Evolutionary conservation across 2,797 vertebrate species (phyloP), one percentile per base, ranked within the genome.

Genomic region (Chaenodraco wilsoni): DNA sequence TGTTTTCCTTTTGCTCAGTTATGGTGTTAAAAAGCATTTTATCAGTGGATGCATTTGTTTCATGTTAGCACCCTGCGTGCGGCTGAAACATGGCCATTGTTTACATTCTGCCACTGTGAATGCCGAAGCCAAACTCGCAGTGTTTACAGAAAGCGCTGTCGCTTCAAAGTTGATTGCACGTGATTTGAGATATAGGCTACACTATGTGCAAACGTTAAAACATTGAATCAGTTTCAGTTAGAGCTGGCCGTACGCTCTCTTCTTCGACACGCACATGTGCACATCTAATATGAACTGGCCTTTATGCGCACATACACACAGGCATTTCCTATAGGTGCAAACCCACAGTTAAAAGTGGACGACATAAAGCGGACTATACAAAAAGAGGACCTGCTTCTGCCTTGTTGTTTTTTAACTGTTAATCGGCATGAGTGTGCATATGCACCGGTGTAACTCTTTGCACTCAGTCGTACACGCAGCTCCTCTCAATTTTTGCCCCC

Each of bases 1-100:
- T 51, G 37, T 78, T 85, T 37, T 81, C 61, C 55, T 50, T 81
- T 68, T 54, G 37, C 55, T 45, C 31, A 31, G 45, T 72, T 70
- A 52, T 44, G 13, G 41, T 54, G 64, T 68, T 70, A 43, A 78
- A 87, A 66, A 71, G 70, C 49, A 64, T 71, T 75, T 54, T 58
- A 59, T 76, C 70, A 57, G 51, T 60, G 50, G 63, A 78, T 77
- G 57, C 65, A 75, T 84, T 84, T 77, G 66, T 67, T 70, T 79
- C 65, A 68, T 46, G 66, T 75, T 71, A 76, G 72, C 74, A 74
- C 74, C 65, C 40, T 67, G 31, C 49, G 9, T 46, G 60, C 41
- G 68, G 74, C 51, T 72, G 37, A 79, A 71, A 69, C 57, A 64
- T 37, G 44, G 17, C 57, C 9, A 4, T 3, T 74, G 76, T 81